Conservation (phyloP, 2,797 vertebrate genomes). For the Danio tinwini region DNA sequence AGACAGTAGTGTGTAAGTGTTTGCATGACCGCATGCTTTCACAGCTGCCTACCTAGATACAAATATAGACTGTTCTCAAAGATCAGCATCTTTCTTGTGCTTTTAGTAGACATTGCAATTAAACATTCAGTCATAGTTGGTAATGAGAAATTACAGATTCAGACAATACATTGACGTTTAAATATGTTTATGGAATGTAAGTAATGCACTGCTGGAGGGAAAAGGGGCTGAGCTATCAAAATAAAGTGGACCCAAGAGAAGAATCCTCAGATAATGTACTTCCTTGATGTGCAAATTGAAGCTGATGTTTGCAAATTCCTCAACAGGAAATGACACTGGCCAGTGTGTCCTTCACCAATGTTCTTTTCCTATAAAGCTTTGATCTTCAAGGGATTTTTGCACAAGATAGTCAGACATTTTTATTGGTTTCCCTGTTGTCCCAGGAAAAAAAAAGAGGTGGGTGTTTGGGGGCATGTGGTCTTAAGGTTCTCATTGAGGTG, state of each 20-base stretch:
- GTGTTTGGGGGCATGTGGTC: conserved; percentile 42
- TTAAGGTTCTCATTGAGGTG: conserved; percentile 64
- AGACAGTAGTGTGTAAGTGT: conserved; percentile 95
- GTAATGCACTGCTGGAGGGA: conserved; percentile 24
- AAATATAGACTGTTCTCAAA: conserved; percentile 25
- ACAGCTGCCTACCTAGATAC: not conserved
- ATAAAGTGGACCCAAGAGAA: conserved; percentile 17
- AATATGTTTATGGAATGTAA: conserved; percentile 35
- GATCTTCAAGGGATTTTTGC: conserved; percentile 44
- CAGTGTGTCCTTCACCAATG: not conserved
- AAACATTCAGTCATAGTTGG: conserved; percentile 28
- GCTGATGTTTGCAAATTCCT: conserved; percentile 40
- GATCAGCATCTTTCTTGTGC: conserved; percentile 49
- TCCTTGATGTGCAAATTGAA: conserved; percentile 43
- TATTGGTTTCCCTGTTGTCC: conserved; percentile 45
- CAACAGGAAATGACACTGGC: conserved; percentile 38
- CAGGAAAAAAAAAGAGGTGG: conserved; percentile 25
- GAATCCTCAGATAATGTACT: conserved; percentile 24
- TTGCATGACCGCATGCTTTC: not conserved
- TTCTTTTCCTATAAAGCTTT: conserved; percentile 29
- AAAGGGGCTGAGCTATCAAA: conserved; percentile 11
- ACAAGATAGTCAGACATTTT: conserved; percentile 37
- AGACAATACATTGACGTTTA: conserved; percentile 41
- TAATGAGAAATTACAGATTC: conserved; percentile 44
- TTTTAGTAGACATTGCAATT: conserved; percentile 48